These are phyloP conservation scores for Rotaria socialis DNA, from an alignment of 2,888 invertebrate genomes.

Conservation along the genomic window DNA sequence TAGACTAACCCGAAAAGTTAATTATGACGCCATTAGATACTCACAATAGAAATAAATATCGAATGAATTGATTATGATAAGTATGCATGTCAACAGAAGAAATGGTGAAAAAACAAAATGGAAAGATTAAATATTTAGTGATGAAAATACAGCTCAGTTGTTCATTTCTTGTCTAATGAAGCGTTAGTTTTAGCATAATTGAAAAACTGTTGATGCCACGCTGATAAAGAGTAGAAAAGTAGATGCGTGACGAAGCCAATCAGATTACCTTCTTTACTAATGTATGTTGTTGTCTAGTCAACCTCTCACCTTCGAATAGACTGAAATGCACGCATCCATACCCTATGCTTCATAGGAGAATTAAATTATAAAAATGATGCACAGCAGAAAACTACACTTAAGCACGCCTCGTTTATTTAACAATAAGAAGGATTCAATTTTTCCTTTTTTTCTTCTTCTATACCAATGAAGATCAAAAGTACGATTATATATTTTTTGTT, in stretches of 20 bases:
- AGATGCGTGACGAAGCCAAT: constrained; percentile 17
- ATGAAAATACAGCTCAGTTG: neutral
- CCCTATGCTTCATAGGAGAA: neutral
- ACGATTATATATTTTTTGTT: neutral
- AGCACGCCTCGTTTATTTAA: constrained; percentile 17
- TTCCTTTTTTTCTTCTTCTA: neutral
- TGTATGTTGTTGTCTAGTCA: constrained; percentile 8
- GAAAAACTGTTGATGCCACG: constrained; percentile 34
- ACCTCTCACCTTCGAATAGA: neutral
- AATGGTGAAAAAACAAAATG: too few relatives aligned
- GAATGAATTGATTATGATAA: constrained; percentile 25
- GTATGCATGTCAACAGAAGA: neutral
- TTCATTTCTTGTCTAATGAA: constrained; percentile 23
- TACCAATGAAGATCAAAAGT: constrained; percentile 14
- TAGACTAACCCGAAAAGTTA: neutral
- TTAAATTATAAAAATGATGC: neutral
- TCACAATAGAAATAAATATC: neutral
- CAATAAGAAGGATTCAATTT: neutral
- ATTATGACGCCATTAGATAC: neutral
- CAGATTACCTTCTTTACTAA: constrained; percentile 27
- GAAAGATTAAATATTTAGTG: constrained; percentile 9
- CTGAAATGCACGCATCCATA: neutral
- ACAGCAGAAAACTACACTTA: constrained; percentile 22
- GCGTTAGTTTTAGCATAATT: constrained; percentile 12
- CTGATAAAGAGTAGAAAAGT: neutral